These are phyloP conservation scores for Pollenia angustigena DNA, from an alignment of 2,888 invertebrate genomes.

Conservation along the genomic window DNA sequence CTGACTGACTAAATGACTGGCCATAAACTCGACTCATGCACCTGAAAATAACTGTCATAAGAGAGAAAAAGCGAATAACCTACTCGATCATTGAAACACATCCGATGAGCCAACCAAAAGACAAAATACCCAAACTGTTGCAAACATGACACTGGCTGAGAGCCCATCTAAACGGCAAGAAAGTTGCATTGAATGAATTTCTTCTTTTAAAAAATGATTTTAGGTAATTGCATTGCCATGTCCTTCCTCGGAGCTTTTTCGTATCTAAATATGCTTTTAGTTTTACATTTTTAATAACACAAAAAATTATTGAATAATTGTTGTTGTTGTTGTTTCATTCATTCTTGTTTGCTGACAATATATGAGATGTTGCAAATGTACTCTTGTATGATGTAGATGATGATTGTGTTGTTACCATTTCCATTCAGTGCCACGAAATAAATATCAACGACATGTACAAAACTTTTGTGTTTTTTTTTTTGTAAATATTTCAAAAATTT, in stretches of 20 bases:
- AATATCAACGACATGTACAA: conserved; percentile 51
- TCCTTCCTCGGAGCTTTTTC: conserved; percentile 23
- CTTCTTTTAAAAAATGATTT: no score
- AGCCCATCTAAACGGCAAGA: no score
- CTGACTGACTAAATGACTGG: background rate
- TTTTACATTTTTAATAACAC: conserved; percentile 39
- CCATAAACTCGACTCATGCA: conserved; percentile 28
- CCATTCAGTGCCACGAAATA: conserved; percentile 19
- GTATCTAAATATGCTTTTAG: conserved; percentile 21
- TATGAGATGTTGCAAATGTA: conserved; percentile 19
- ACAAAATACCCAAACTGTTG: background rate
- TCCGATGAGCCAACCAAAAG: background rate
- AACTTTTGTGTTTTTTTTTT: conserved; percentile 26
- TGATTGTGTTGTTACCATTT: conserved; percentile 46
- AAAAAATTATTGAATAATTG: conserved; percentile 39
- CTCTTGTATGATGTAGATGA: background rate
- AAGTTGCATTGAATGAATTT: no score
- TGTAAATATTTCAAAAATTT: conserved; percentile 54
- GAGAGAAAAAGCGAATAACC: background rate
- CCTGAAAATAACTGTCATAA: conserved; percentile 62
- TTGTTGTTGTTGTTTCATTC: background rate
- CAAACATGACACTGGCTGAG: no score
- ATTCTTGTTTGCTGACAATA: background rate
- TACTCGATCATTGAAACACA: conserved; percentile 1
- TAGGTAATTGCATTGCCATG: conserved; percentile 4